Evolutionary conservation across 1,140 invertebrate species (phyloP), one percentile per base, ranked within the genome.

Genomic region (Megathymus violae): DNA sequence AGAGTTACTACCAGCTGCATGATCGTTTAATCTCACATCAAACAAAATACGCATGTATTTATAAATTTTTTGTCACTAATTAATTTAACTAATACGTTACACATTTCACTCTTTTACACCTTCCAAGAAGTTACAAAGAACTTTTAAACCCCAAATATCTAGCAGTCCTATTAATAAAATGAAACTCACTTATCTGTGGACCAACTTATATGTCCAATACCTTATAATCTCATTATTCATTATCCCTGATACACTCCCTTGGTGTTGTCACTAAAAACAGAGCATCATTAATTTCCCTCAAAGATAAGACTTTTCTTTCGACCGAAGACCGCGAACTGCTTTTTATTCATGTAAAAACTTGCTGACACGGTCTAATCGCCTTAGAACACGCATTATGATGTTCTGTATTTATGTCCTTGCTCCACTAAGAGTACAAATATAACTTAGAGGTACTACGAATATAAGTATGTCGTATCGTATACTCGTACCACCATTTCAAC

Each of bases 151-250:
- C n/a, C n/a, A n/a, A n/a, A n/a, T n/a, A n/a, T n/a, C n/a, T n/a
- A n/a, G n/a, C n/a, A n/a, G n/a, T n/a, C n/a, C n/a, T n/a, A n/a
- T n/a, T n/a, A n/a, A n/a, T n/a, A n/a, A n/a, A n/a, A n/a, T n/a
- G n/a, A n/a, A n/a, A n/a, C n/a, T n/a, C 11, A 36, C 34, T 36
- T 36, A 4, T 11, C n/a, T 36, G 3, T 31, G 36, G 48, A 51
- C 48, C 48, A 9, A 51, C 48, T 51, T 51, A 4, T 17, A 36
- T 51, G 15, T 13, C 48, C 48, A 51, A 1, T 27, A 46, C 47
- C 27, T 51, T 27, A 51, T 38, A 51, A 51, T 51, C 48, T 36
- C 48, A 51, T 51, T 51, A 38, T 51, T 36, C 48, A 51, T 51
- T 51, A 51, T 51, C 34, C 48, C 25, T 15, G 22, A 48, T 31